phyloP scores from a whole-genome alignment of 2,888 invertebrate genomes.

The Belgica antarctica region DNA sequence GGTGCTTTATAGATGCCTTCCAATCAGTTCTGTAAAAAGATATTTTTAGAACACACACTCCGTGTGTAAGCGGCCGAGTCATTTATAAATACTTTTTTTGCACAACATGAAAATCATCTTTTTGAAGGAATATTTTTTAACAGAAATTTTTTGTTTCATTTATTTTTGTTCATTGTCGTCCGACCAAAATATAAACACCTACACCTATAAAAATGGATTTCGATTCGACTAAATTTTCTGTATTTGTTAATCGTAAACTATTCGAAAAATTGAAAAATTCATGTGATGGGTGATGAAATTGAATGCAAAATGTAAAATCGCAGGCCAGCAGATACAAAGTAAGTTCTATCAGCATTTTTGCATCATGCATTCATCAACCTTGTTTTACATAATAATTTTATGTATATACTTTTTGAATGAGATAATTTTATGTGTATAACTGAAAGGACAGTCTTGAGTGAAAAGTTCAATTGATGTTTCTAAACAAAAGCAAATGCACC shows the following conservation, averaged over 20 bases:
- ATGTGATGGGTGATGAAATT: conserved; percentile 32
- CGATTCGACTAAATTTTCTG: background rate
- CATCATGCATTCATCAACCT: conserved; percentile 37
- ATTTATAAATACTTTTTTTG: conserved; percentile 12
- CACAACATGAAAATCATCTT: background rate
- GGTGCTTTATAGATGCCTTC: background rate
- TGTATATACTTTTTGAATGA: conserved; percentile 27
- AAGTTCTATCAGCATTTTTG: conserved; percentile 24
- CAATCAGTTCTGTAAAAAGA: conserved; percentile 3
- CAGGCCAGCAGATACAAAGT: conserved; percentile 34
- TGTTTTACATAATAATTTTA: conserved; percentile 46
- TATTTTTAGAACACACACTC: conserved; percentile 7
- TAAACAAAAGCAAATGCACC: conserved; percentile 7
- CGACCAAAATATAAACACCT: conserved; percentile 12
- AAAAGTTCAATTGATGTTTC: background rate
- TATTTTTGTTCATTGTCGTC: conserved; percentile 24
- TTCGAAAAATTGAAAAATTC: too few species aligned
- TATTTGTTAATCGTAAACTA: background rate
- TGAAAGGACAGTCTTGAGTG: conserved; percentile 43
- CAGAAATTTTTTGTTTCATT: conserved; percentile 22
- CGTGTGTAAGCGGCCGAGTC: conserved; percentile 11
- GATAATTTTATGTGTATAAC: conserved; percentile 34
- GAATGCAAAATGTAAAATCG: conserved; percentile 33
- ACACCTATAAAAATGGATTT: conserved; percentile 12
- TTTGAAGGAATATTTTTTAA: conserved; percentile 13